Percentiles rank a stretch among this genome's conserved stretches.
Evolutionary conservation across 1,140 invertebrate species (phyloP).

Genomic region (Anthonomus grandis): DNA sequence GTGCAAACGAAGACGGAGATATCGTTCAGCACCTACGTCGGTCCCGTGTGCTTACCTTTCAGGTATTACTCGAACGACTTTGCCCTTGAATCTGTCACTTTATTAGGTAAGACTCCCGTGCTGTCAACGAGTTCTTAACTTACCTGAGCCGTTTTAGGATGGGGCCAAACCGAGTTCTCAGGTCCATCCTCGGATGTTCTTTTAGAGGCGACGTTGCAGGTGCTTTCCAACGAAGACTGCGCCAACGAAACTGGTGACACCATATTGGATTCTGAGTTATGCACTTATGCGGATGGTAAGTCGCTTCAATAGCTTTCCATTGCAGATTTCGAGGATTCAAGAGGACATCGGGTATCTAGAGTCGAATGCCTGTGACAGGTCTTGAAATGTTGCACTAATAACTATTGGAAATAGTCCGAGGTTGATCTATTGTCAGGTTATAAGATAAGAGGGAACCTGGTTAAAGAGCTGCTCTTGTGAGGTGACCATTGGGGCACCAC

Average conservation of each 20-base stretch:
- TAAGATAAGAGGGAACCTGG: no score
- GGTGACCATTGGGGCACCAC: no score
- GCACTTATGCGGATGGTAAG: conserved; percentile 60
- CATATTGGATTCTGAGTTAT: conserved; percentile 55
- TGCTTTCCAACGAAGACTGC: conserved; percentile 55
- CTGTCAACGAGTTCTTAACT: background rate
- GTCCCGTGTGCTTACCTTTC: conserved; percentile 66
- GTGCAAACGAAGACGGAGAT: conserved; percentile 53
- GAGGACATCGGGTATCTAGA: no score
- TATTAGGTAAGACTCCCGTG: conserved; percentile 52
- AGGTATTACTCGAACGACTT: conserved; percentile 51
- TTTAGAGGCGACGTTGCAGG: conserved; percentile 56
- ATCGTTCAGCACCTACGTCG: conserved; percentile 54
- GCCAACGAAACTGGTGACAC: conserved; percentile 7
- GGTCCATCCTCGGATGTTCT: conserved; percentile 57
- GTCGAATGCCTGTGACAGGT: no score
- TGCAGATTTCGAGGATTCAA: no score
- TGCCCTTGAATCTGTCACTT: conserved; percentile 48
- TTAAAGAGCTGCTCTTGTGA: no score
- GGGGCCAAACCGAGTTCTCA: conserved; percentile 59
- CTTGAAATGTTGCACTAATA: no score
- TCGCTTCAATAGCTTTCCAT: background rate
- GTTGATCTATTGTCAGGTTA: no score
- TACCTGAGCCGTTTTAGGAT: conserved; percentile 51
- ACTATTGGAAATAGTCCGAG: no score